Evolutionary conservation across 2,113 vertebrate species (phyloP).

Genomic region (Micromys minutus): DNA sequence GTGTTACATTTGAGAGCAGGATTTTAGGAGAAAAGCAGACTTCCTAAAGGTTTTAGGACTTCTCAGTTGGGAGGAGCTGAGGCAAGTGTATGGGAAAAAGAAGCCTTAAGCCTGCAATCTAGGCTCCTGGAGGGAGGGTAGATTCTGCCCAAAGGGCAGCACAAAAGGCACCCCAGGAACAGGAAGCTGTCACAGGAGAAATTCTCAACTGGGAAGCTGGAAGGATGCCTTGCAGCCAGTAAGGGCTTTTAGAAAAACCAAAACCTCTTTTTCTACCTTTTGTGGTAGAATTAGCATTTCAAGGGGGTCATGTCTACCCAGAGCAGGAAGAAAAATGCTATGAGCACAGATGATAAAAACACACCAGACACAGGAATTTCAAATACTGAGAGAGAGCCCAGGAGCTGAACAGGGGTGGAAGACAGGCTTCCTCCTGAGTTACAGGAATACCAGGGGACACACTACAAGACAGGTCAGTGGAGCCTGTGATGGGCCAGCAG

Average conservation of each 20-base stretch:
- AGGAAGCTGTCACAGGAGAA: not conserved
- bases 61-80: not conserved
- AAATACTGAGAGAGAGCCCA: not conserved
- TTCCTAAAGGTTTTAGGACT: not conserved
- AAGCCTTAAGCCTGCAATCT: not conserved
- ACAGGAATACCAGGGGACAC: not conserved
- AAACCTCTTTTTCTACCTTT: not conserved
- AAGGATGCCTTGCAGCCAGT: not conserved
- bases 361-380: constrained; percentile 1
- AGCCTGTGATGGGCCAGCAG: not conserved
- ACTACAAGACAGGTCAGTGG: not conserved
- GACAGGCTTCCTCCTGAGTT: not conserved
- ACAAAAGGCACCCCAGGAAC: not conserved
- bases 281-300: not conserved
- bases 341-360: not conserved
- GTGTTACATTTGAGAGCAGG: not conserved
- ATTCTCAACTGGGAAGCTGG: not conserved
- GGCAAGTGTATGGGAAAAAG: not conserved
- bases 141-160: not conserved
- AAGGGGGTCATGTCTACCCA: not conserved
- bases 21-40: not conserved
- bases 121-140: not conserved
- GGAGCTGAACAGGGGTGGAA: too few relatives aligned
- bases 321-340: not conserved
- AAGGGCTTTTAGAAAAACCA: constrained; percentile 9